phyloP scores from a whole-genome alignment of 2,797 vertebrate species.

The Sparidentex hasta region DNA sequence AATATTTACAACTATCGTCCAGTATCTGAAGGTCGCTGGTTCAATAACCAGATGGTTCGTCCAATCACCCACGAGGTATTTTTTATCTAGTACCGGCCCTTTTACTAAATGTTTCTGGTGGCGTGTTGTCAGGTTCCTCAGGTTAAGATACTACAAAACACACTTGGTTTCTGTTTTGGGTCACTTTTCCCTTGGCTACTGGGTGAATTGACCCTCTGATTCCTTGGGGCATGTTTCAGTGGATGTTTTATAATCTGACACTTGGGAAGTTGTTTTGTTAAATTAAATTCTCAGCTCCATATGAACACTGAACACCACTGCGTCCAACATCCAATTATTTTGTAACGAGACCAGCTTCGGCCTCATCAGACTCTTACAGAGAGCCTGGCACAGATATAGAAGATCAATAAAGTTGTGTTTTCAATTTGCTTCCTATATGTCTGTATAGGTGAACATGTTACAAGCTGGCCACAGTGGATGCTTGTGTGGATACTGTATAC shows the following conservation, averaged over 20 bases:
- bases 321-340: not conserved
- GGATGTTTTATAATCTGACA: not conserved
- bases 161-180: not conserved
- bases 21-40: too few species aligned
- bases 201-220: not conserved
- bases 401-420: not conserved
- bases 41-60: too few species aligned
- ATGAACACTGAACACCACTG: not conserved
- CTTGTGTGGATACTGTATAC: too few species aligned
- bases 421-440: not conserved
- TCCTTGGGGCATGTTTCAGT: too few species aligned
- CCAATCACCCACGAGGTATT: too few species aligned
- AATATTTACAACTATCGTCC: too few species aligned
- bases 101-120: too few species aligned
- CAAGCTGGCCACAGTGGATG: too few species aligned
- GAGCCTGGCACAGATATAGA: not conserved
- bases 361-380: not conserved
- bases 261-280: not conserved
- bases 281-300: not conserved
- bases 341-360: not conserved
- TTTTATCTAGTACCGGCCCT: too few species aligned
- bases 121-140: too few species aligned
- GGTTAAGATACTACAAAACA: not conserved
- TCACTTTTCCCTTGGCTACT: not conserved
- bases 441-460: not conserved